These are phyloP conservation scores for Cheilosia impressa DNA, from an alignment of 2,888 invertebrate species.

Conservation along the genomic window DNA sequence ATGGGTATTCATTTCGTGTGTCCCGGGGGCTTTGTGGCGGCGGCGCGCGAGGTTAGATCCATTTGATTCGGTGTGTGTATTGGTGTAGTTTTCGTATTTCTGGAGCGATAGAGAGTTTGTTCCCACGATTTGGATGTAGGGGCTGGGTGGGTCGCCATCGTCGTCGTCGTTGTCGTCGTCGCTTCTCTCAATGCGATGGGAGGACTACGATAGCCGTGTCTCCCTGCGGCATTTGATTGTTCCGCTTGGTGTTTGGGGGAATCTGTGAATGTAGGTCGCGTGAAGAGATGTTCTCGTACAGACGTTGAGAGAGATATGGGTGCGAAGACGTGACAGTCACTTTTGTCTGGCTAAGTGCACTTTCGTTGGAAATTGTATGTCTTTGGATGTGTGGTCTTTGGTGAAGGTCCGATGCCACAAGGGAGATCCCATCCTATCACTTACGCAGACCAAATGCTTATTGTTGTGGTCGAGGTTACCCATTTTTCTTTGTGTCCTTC, in stretches of 20 bases:
- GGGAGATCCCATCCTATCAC: too few relatives aligned
- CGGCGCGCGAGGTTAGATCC: constrained; percentile 61
- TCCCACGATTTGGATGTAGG: constrained; percentile 69
- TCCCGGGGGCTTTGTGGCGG: constrained; percentile 59
- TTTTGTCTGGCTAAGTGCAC: constrained; percentile 51
- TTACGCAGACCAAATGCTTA: too few relatives aligned
- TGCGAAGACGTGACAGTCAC: constrained; percentile 64
- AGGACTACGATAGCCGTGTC: constrained; percentile 69
- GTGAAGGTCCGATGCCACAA: constrained; percentile 21
- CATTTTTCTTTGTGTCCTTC: too few relatives aligned
- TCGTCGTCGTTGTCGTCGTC: constrained; percentile 44
- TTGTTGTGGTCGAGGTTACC: too few relatives aligned
- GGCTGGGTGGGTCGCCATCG: constrained; percentile 64
- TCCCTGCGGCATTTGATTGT: constrained; percentile 72
- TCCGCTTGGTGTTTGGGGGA: constrained; percentile 48
- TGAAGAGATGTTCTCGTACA: constrained; percentile 40
- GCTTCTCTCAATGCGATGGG: constrained; percentile 38
- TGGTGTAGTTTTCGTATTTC: constrained; percentile 65
- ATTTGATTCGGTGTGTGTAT: constrained; percentile 57
- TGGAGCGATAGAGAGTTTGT: constrained; percentile 71
- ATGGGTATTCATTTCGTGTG: constrained; percentile 68
- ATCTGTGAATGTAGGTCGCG: constrained; percentile 66
- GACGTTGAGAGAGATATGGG: constrained; percentile 63
- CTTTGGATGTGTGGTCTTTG: constrained; percentile 36
- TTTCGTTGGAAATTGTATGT: constrained; percentile 49